These are phyloP conservation scores for Chaetodon trifascialis DNA, from an alignment of 2,113 vertebrate genomes.

Conservation along the genomic window DNA sequence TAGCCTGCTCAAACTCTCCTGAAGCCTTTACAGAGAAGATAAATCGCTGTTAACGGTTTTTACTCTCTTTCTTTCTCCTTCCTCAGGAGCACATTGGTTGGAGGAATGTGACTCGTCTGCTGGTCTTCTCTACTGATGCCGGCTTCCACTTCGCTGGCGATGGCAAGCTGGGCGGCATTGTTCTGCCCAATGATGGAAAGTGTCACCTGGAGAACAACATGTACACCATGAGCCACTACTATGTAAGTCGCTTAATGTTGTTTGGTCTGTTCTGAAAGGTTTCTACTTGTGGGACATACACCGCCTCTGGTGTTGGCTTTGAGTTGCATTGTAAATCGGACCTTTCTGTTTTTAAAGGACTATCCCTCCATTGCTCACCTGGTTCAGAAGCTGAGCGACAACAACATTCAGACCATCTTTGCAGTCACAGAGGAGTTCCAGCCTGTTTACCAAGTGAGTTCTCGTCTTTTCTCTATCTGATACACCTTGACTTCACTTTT, in stretches of 20 bases:
- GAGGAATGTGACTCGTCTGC: conserved; percentile 96
- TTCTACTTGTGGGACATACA: neutral
- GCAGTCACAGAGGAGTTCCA: conserved; percentile 98
- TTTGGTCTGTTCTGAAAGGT: neutral
- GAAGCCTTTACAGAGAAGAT: neutral
- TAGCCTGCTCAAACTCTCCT: conserved; percentile 9
- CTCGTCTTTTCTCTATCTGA: neutral
- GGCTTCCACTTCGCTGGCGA: conserved; percentile 99
- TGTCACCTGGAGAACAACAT: conserved; percentile 93
- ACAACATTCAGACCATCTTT: conserved; percentile 99
- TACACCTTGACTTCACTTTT: neutral
- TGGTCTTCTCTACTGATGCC: conserved; percentile 98
- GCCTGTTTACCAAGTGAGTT: conserved; percentile 93
- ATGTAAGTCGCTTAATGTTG: conserved; percentile 83
- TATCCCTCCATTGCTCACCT: conserved; percentile 99
- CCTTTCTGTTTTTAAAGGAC: conserved; percentile 86
- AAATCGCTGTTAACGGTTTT: neutral
- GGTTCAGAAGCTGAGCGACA: conserved; percentile 98
- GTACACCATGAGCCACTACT: conserved; percentile 99
- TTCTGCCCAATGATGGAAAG: conserved; percentile 96
- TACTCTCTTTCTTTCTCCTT: neutral
- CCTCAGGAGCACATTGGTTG: conserved; percentile 94
- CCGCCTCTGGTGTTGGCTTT: neutral
- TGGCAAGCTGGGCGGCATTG: conserved; percentile 97
- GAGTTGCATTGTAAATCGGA: neutral